These are phyloP conservation scores for Acanthurus tractus DNA, from an alignment of 2,797 vertebrate genomes.

Conservation along the genomic window DNA sequence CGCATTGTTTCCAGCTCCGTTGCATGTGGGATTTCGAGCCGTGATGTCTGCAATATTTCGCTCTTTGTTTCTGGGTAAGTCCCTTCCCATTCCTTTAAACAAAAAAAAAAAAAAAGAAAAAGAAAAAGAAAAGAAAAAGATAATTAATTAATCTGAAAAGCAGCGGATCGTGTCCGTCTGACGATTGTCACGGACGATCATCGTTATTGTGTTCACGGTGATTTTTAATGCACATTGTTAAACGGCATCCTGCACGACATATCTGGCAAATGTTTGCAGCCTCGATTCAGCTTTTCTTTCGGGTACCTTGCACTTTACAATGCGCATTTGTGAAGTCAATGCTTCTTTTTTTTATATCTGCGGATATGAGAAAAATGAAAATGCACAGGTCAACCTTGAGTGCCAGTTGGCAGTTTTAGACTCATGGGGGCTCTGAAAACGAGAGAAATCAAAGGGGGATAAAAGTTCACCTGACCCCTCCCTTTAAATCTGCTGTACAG, in stretches of 20 bases:
- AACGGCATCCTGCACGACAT: constrained; percentile 13
- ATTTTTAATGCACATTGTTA: not conserved
- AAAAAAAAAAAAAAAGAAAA: too few species aligned
- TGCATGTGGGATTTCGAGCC: constrained; percentile 83
- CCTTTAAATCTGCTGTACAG: constrained; percentile 54
- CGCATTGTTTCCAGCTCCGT: constrained; percentile 80
- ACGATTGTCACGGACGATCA: not conserved
- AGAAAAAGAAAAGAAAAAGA: not conserved
- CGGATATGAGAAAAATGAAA: not conserved
- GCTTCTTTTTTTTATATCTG: not conserved
- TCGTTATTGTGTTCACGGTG: not conserved
- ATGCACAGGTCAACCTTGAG: not conserved
- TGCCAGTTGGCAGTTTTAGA: constrained; percentile 10
- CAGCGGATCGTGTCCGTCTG: constrained; percentile 8
- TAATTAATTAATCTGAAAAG: not conserved
- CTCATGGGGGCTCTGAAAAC: not conserved
- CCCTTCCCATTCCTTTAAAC: constrained; percentile 54
- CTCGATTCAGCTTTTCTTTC: constrained; percentile 12
- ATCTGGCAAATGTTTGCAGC: constrained; percentile 3
- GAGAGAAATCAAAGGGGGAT: constrained; percentile 23
- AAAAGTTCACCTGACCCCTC: constrained; percentile 78
- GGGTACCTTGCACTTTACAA: constrained; percentile 1
- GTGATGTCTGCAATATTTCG: constrained; percentile 85
- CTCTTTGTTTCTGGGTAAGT: constrained; percentile 88
- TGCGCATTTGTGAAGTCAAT: constrained; percentile 8